These are phyloP conservation scores for Salpingus planirostris DNA, from an alignment of 2,888 invertebrate species.

Conservation along the genomic window DNA sequence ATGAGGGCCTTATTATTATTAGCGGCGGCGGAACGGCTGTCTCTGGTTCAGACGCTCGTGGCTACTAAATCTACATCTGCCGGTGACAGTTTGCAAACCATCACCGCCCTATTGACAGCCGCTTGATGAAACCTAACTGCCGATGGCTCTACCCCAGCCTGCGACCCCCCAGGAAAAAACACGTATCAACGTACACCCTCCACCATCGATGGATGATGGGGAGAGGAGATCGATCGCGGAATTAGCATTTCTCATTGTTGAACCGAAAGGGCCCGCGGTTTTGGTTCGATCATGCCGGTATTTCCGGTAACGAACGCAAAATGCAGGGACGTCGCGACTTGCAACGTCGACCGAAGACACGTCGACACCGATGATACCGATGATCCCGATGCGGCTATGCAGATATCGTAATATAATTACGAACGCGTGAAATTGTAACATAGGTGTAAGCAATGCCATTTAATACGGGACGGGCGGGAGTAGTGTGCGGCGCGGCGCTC, in stretches of 20 bases:
- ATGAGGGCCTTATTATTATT: conserved; percentile 16
- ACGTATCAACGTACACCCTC: no score
- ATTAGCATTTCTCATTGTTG: no score
- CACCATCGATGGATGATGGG: no score
- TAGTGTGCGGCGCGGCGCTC: conserved; percentile 30
- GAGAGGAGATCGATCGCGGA: no score
- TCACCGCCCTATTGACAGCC: conserved; percentile 9
- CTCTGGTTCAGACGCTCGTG: conserved; percentile 26
- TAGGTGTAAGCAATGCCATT: conserved; percentile 37
- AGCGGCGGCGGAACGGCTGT: conserved; percentile 13
- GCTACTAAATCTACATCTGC: conserved; percentile 30
- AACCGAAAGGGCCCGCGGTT: no score
- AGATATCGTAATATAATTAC: conserved; percentile 36
- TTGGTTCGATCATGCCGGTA: no score
- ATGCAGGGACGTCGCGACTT: no score
- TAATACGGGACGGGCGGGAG: conserved; percentile 35
- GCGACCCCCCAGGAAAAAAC: no score
- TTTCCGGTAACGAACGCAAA: conserved; percentile 7
- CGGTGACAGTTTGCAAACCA: conserved; percentile 20
- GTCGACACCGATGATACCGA: no score
- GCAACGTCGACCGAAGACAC: no score
- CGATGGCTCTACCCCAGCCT: no score
- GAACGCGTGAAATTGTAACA: conserved; percentile 39
- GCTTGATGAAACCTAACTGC: conserved; percentile 4
- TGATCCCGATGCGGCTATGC: no score